phyloP scores from a whole-genome alignment of 2,888 invertebrate genomes.

The Noctuana brunneofusca region DNA sequence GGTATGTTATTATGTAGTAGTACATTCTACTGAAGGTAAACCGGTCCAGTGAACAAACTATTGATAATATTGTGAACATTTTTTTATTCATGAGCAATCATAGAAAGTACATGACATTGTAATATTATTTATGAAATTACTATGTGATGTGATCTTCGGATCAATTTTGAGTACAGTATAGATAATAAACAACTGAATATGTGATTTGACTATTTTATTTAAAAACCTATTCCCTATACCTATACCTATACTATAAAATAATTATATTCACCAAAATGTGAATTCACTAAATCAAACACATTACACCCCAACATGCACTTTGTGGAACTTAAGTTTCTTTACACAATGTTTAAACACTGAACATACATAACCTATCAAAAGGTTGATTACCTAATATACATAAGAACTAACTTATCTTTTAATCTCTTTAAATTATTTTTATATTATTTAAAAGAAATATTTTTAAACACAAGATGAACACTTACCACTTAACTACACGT shows the following conservation, averaged over 20 bases:
- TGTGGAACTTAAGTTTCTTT: too few relatives aligned
- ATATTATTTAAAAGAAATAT: too few relatives aligned
- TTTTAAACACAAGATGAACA: too few relatives aligned
- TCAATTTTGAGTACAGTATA: slow-evolving; percentile 90
- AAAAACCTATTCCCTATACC: slow-evolving; percentile 7
- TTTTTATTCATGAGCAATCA: slow-evolving; percentile 82
- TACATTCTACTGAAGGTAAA: slow-evolving; percentile 76
- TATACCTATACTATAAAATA: too few relatives aligned
- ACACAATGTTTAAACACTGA: too few relatives aligned
- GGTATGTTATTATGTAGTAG: slow-evolving; percentile 77
- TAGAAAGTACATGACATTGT: slow-evolving; percentile 84
- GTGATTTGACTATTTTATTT: slow-evolving; percentile 77
- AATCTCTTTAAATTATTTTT: too few relatives aligned
- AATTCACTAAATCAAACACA: too few relatives aligned
- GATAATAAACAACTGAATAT: slow-evolving; percentile 89
- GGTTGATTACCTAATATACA: too few relatives aligned
- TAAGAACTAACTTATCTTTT: not conserved
- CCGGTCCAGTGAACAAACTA: slow-evolving; percentile 83
- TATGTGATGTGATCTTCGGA: slow-evolving; percentile 89
- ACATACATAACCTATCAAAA: too few relatives aligned
- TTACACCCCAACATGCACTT: too few relatives aligned
- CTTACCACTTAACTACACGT: not conserved
- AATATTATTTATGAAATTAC: slow-evolving; percentile 85
- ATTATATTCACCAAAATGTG: too few relatives aligned
- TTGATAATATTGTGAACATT: slow-evolving; percentile 82